Conservation (phyloP, 2,113 vertebrate genomes). For the Leptobrachium ailaonicum region DNA sequence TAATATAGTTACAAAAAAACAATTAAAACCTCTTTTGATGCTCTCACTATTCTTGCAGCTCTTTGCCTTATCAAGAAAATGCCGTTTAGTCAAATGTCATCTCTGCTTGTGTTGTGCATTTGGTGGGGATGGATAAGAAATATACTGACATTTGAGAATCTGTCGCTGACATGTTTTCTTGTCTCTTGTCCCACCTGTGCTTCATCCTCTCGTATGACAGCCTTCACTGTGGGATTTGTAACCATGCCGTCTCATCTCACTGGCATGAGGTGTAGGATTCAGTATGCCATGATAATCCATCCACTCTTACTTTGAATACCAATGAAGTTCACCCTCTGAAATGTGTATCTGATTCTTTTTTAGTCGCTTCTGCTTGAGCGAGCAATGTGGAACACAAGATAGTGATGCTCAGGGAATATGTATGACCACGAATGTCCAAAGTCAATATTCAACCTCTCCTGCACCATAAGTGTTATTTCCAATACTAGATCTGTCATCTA, state of each 20-base stretch:
- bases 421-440: background rate
- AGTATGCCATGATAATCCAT: conserved; percentile 20
- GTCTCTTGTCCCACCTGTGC: conserved; percentile 14
- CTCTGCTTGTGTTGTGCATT: conserved; percentile 4
- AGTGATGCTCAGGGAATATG: background rate
- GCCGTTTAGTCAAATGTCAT: conserved; percentile 1
- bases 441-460: background rate
- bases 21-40: background rate
- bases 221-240: conserved; percentile 22
- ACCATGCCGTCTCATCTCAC: conserved; percentile 25
- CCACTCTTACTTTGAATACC: conserved; percentile 5
- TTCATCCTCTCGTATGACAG: conserved; percentile 24
- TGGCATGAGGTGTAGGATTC: conserved; percentile 1
- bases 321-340: conserved; percentile 23
- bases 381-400: background rate
- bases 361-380: conserved; percentile 2
- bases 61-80: background rate
- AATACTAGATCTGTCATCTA: too few relatives aligned
- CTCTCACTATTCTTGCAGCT: conserved; percentile 2
- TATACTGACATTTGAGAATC: conserved; percentile 5
- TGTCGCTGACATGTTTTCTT: conserved; percentile 18
- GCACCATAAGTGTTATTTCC: background rate
- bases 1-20: conserved; percentile 6
- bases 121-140: conserved; percentile 6
- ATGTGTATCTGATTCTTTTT: conserved; percentile 6